Base-by-base conservation (phyloP, 2,797 vertebrate species). In the Manis crassicaudata region DNA sequence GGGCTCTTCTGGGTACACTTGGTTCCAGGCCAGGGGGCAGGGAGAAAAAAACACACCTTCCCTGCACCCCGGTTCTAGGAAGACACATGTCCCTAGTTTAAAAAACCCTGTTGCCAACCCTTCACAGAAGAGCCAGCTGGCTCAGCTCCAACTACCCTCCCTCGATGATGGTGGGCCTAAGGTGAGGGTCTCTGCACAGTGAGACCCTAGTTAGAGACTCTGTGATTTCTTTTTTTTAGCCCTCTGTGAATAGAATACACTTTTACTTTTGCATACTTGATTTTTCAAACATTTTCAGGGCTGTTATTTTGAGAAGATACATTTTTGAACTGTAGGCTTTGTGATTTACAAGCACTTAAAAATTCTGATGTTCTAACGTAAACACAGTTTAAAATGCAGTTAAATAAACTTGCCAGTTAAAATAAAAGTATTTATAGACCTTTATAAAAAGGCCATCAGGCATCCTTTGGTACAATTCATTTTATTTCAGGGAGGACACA, bases 241-340 rank as follows among this genome's bases (percentile, higher is more conserved):
- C 76, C 14, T 89, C 67, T 82, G 5, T 83, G 58, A 93, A 25
- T 7, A 29, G 6, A 76, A 58, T 10, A 37, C 20, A 73, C 11
- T 5, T 92, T 76, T 37, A 35, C 20, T 85, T 81, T n/a, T 72
- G 43, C 43, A 54, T 75, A 70, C 75, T 13, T 95, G 52, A 87
- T 35, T 70, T 46, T 73, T 82, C 7, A 67, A 76, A 94, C 73
- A 88, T 70, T 83, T 93, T 94, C n/a, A 67, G 87, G 7, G 92
- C 82, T 8, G 43, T 32, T 52, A 58, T 43, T 80, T 62, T 93
- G 11, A 80, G 72, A 86, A 90, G 40, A 75, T 67, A 40, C 20
- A 18, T n/a, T 84, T 84, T 16, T 73, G 62, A 75, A 56, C 0
- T 62, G 37, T 62, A 68, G 83, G 13, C 67, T 67, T 63, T 93